Evolutionary conservation across 1,140 invertebrate genomes (phyloP).

Genomic region (Holcopasites calliopsidis): DNA sequence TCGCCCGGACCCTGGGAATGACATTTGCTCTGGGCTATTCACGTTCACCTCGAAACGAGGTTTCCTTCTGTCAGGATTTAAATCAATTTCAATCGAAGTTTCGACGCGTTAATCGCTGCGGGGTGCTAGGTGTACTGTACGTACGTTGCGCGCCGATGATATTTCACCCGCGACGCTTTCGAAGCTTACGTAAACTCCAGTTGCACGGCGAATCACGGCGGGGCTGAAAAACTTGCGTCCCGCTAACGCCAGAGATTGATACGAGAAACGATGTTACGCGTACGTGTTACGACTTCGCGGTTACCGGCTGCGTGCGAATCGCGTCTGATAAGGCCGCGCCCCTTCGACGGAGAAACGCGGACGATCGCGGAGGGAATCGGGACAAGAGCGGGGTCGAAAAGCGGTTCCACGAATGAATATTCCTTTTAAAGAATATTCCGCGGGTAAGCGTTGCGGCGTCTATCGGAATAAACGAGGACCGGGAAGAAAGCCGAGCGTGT

Average conservation of each 20-base stretch:
- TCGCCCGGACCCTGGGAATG: slow-evolving; percentile 27
- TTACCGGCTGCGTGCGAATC: background rate
- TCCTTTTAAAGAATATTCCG: no score
- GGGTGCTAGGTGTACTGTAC: no score
- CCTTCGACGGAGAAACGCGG: background rate
- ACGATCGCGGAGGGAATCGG: background rate
- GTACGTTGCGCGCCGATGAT: background rate
- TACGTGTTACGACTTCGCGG: background rate
- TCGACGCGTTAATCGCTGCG: slow-evolving; percentile 4
- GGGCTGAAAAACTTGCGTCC: no score
- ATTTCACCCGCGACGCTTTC: background rate
- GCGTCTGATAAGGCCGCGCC: background rate
- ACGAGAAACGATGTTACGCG: background rate
- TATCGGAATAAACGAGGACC: no score
- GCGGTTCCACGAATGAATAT: background rate
- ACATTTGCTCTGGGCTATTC: slow-evolving; percentile 48
- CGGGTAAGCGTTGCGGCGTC: no score
- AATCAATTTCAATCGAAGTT: slow-evolving; percentile 27
- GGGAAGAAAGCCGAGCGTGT: no score
- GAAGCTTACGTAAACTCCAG: background rate
- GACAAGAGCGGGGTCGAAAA: background rate
- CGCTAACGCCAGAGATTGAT: no score
- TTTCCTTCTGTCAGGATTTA: slow-evolving; percentile 17
- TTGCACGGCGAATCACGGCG: no score
- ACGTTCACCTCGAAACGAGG: background rate